Evolutionary conservation across 2,888 invertebrate species (phyloP).

Genomic region (Scaptomyza polygonia): DNA sequence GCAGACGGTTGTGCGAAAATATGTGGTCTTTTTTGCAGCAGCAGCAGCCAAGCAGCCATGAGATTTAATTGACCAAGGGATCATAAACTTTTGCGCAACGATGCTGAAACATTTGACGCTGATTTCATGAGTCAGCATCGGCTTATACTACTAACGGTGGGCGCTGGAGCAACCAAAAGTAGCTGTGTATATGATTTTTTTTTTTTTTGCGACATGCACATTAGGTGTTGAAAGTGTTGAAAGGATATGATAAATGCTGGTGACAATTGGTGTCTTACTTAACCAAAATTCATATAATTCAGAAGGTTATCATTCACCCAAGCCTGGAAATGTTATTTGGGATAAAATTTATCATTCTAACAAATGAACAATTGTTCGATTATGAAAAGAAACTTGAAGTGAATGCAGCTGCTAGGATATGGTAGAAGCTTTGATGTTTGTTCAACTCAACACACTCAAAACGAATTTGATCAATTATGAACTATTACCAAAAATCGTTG

Average conservation of each 20-base stretch:
- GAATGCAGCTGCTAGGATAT: neutral
- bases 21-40: slow-evolving; percentile 37
- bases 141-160: slow-evolving; percentile 10
- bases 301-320: no score
- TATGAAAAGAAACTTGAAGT: neutral
- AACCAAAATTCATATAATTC: neutral
- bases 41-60: slow-evolving; percentile 53
- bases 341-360: no score
- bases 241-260: slow-evolving; percentile 15
- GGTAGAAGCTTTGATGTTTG: neutral
- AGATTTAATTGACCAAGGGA: slow-evolving; percentile 84
- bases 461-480: neutral
- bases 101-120: slow-evolving; percentile 82
- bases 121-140: slow-evolving; percentile 82
- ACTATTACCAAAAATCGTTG: neutral
- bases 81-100: slow-evolving; percentile 83
- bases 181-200: neutral
- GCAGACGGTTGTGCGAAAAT: slow-evolving; percentile 34
- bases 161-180: slow-evolving; percentile 3
- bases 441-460: no score
- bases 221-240: slow-evolving; percentile 38
- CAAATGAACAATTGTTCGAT: neutral
- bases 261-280: slow-evolving; percentile 14
- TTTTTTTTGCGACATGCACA: slow-evolving; percentile 16
- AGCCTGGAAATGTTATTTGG: no score